Evolutionary conservation across 2,797 vertebrate species (phyloP).

Genomic region (Morus bassanus): DNA sequence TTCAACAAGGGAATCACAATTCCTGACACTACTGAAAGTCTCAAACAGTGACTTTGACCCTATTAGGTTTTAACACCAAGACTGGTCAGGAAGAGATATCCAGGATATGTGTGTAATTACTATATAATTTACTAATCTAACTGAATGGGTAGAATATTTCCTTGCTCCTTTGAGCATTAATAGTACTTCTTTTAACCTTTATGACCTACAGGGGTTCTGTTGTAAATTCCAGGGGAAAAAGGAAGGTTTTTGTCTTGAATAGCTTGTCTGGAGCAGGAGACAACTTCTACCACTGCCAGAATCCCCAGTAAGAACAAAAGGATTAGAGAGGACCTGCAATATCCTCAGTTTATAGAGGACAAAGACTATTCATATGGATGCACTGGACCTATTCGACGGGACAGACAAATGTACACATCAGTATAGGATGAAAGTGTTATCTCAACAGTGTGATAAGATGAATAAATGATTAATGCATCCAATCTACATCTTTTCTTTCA

Average conservation of each 20-base stretch:
- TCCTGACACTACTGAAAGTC: not conserved
- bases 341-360: not conserved
- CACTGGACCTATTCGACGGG: not conserved
- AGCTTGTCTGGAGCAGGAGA: not conserved
- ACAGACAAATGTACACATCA: not conserved
- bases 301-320: not conserved
- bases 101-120: not conserved
- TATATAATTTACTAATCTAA: not conserved
- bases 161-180: not conserved
- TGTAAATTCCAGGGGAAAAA: not conserved
- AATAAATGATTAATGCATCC: not conserved
- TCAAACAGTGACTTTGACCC: not conserved
- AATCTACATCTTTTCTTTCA: not conserved
- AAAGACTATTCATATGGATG: not conserved
- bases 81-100: not conserved
- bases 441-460: not conserved
- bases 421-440: not conserved
- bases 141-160: not conserved
- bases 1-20: not conserved
- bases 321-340: not conserved
- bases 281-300: not conserved
- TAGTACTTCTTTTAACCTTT: not conserved
- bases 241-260: not conserved
- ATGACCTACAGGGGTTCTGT: not conserved
- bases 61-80: not conserved